These are phyloP conservation scores for Ephestia elutella DNA, from an alignment of 1,140 invertebrate species.

Conservation along the genomic window DNA sequence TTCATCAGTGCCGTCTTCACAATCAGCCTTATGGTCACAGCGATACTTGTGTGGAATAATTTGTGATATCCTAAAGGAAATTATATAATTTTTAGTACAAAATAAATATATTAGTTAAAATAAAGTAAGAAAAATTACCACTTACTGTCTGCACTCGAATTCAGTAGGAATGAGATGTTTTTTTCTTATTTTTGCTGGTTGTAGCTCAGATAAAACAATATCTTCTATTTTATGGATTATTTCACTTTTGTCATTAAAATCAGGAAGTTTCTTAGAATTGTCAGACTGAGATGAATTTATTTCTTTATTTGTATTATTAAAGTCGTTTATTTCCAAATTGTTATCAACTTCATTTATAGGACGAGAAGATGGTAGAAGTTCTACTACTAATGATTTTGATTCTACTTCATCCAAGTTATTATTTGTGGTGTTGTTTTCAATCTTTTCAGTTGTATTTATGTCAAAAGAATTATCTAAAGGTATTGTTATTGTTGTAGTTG, in stretches of 20 bases:
- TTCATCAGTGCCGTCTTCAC: constrained; percentile 89
- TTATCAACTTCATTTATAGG: background rate
- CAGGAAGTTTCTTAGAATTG: constrained; percentile 14
- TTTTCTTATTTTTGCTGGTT: constrained; percentile 44
- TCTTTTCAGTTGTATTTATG: background rate
- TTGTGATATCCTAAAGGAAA: constrained; percentile 77
- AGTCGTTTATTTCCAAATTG: background rate
- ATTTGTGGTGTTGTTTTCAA: background rate
- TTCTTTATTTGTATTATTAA: background rate
- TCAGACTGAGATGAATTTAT: background rate
- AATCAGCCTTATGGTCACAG: constrained; percentile 83
- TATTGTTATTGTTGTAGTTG: background rate
- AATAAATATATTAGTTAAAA: constrained; percentile 5
- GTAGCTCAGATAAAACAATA: constrained; percentile 31
- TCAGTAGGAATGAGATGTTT: constrained; percentile 41
- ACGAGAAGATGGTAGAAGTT: constrained; percentile 6
- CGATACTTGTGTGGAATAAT: constrained; percentile 74
- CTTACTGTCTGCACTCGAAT: constrained; percentile 60
- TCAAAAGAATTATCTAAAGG: background rate
- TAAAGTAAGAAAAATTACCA: constrained; percentile 8
- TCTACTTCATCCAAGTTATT: constrained; percentile 4
- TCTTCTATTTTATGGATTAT: constrained; percentile 34
- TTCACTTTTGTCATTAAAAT: constrained; percentile 22
- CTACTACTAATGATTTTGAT: constrained; percentile 15
- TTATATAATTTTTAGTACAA: background rate